These are phyloP conservation scores for Nemopilema nomurai DNA, from an alignment of 30 jellyfish, hydroid and myxozoan genomes.

Conservation along the genomic window DNA sequence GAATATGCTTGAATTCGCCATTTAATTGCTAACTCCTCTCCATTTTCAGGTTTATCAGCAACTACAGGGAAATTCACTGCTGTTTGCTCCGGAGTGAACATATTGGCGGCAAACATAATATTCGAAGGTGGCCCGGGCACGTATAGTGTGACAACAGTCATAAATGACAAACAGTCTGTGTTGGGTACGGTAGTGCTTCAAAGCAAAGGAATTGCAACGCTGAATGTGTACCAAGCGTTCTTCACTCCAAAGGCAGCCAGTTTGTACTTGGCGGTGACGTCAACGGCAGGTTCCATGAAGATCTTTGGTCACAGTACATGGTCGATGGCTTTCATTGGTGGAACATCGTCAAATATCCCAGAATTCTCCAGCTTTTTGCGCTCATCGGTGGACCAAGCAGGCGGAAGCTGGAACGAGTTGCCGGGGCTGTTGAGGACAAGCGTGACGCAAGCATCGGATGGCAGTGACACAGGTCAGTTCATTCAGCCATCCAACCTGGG, in stretches of 20 bases:
- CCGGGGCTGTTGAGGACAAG: conserved; percentile 47
- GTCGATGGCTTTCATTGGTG: conserved; percentile 88
- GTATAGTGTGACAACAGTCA: conserved; percentile 64
- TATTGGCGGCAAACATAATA: conserved; percentile 84
- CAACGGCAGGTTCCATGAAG: conserved; percentile 48
- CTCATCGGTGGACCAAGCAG: conserved; percentile 10
- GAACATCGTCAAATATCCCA: conserved; percentile 43
- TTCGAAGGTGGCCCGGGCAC: conserved; percentile 80
- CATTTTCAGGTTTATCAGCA: conserved; percentile 67
- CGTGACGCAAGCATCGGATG: conserved; percentile 52
- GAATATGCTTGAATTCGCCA: too few species aligned
- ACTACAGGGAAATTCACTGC: conserved; percentile 74
- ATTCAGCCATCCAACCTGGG: conserved; percentile 76
- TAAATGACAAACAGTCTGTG: conserved; percentile 50
- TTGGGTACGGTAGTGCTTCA: conserved; percentile 33
- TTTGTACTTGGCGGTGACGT: conserved; percentile 47
- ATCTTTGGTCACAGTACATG: conserved; percentile 69
- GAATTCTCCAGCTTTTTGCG: conserved; percentile 72
- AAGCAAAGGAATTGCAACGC: conserved; percentile 40
- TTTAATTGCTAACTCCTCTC: too few species aligned
- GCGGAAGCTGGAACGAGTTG: conserved; percentile 43
- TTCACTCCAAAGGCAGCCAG: conserved; percentile 68
- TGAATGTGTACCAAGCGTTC: conserved; percentile 77
- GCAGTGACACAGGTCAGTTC: conserved; percentile 67
- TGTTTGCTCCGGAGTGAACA: conserved; percentile 80